phyloP scores from a whole-genome alignment of 1,140 invertebrate species.

The Teleogryllus occipitalis region DNA sequence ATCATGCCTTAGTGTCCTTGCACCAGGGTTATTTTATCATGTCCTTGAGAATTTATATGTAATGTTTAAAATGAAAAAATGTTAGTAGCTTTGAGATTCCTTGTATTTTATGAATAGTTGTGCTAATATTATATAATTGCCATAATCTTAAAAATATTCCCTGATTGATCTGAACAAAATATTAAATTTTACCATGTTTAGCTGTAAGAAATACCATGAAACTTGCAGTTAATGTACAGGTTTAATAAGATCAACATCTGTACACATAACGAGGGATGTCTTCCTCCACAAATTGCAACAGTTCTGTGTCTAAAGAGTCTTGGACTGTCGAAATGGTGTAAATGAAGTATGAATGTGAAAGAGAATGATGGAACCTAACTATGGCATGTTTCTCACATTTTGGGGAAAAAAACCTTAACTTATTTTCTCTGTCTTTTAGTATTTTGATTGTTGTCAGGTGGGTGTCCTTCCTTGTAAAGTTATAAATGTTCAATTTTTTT shows the following conservation, averaged over 20 bases:
- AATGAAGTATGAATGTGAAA: not conserved
- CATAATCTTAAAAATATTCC: not conserved
- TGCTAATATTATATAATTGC: not conserved
- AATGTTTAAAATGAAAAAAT: not conserved
- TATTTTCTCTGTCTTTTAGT: not conserved
- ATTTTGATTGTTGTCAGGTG: not conserved
- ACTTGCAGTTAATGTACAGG: not conserved
- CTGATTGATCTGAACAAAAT: not conserved
- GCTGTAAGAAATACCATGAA: not conserved
- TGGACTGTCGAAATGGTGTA: not conserved
- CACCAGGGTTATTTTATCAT: not conserved
- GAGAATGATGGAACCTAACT: not conserved
- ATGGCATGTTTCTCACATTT: not conserved
- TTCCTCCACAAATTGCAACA: conserved; percentile 4
- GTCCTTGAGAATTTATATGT: not conserved
- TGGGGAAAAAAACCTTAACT: not conserved
- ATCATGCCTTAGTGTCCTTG: not conserved
- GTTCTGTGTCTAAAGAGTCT: not conserved
- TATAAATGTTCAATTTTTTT: not conserved
- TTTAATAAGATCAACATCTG: not conserved
- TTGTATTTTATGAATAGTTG: not conserved
- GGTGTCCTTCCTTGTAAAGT: not conserved
- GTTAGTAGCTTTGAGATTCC: not conserved
- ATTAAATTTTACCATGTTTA: not conserved
- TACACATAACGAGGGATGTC: not conserved